A percentile compares a stretch with the other conserved stretches of the same genome.
phyloP scores from a whole-genome alignment of 2,797 vertebrate genomes.

The Argyrosomus regius region DNA sequence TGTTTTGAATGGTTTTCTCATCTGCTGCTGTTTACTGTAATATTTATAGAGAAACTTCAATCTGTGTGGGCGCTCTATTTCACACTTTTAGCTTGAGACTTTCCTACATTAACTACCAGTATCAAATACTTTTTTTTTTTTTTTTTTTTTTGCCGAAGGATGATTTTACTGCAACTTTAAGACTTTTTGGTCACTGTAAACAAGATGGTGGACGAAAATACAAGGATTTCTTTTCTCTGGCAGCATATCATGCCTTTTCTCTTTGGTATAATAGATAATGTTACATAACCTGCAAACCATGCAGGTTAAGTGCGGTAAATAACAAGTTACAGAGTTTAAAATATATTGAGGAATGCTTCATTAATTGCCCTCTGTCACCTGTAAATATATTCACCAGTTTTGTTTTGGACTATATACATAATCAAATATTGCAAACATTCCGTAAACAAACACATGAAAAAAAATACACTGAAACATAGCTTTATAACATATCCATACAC shows the following conservation, averaged over 20 bases:
- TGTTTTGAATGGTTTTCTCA: constrained; percentile 12
- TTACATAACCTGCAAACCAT: constrained; percentile 38
- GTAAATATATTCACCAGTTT: constrained; percentile 57
- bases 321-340: constrained; percentile 30
- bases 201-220: constrained; percentile 27
- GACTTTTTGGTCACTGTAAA: constrained; percentile 52
- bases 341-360: constrained; percentile 47
- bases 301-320: constrained; percentile 32
- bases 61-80: not conserved
- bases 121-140: not conserved
- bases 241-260: constrained; percentile 41
- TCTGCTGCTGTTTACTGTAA: constrained; percentile 25
- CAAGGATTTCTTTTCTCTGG: constrained; percentile 22
- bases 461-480: constrained; percentile 63
- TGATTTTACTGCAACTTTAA: constrained; percentile 36
- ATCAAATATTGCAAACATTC: constrained; percentile 66
- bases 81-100: not conserved
- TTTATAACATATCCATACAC: constrained; percentile 68
- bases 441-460: constrained; percentile 60
- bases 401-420: constrained; percentile 67
- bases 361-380: constrained; percentile 51
- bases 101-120: constrained; percentile 16
- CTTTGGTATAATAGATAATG: constrained; percentile 58
- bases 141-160: no score
- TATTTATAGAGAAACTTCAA: not conserved